phyloP scores from a whole-genome alignment of 2,797 vertebrate genomes.

The Helarctos malayanus region DNA sequence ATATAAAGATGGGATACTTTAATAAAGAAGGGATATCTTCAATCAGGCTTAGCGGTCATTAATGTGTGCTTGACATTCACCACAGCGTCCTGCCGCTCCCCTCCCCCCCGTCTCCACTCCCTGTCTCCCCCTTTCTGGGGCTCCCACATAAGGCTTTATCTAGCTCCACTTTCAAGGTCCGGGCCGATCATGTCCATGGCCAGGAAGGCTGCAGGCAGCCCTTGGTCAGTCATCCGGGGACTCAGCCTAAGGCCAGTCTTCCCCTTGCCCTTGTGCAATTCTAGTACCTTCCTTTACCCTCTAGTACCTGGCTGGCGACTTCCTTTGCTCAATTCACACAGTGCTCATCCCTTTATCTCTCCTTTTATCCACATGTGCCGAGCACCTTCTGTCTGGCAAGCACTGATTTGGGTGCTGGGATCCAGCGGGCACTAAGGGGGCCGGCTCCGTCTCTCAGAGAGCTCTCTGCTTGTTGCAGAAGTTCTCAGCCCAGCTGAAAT shows the following conservation, averaged over 20 bases:
- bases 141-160: not conserved
- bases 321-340: not conserved
- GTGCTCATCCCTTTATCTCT: not conserved
- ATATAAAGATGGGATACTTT: not conserved
- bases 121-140: not conserved
- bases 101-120: not conserved
- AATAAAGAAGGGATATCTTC: conserved; percentile 50
- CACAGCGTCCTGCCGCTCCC: no score
- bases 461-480: not conserved
- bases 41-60: not conserved
- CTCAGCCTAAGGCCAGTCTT: not conserved
- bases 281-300: not conserved
- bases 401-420: not conserved
- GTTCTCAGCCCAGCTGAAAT: not conserved
- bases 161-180: not conserved
- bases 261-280: not conserved
- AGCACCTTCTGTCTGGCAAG: not conserved
- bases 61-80: not conserved
- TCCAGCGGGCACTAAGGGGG: not conserved
- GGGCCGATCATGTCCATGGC: not conserved
- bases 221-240: not conserved
- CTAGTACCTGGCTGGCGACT: not conserved
- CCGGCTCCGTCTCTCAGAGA: not conserved
- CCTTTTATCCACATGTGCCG: not conserved
- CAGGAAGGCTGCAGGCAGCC: not conserved